Percentiles rank a stretch among this genome's conserved stretches.
Evolutionary conservation across 2,113 vertebrate genomes (phyloP).

Genomic region (Micromys minutus): DNA sequence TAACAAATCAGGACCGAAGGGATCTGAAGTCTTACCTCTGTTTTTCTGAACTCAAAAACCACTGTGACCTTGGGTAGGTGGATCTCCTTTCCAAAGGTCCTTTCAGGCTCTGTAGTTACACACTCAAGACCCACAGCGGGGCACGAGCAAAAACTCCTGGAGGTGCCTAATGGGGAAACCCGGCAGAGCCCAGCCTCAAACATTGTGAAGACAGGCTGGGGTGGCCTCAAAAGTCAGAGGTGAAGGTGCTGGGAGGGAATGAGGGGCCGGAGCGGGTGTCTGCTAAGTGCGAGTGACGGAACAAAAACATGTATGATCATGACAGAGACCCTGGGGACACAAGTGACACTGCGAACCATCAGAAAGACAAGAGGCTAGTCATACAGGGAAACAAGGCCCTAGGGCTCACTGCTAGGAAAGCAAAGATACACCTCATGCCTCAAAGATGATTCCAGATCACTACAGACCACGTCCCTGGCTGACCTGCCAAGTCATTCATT

Average conservation of each 20-base stretch:
- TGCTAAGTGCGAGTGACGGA: background rate
- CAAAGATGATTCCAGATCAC: constrained; percentile 1
- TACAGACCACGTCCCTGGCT: background rate
- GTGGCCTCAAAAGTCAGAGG: background rate
- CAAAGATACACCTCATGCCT: background rate
- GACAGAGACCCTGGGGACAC: background rate
- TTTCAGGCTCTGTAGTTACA: background rate
- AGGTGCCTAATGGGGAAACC: background rate
- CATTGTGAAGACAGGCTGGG: background rate
- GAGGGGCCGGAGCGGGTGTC: background rate
- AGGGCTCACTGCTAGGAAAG: background rate
- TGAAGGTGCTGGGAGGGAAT: background rate
- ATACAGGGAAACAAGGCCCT: background rate
- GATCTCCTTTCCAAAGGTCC: background rate
- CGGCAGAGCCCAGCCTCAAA: background rate
- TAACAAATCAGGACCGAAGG: background rate
- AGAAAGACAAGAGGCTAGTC: background rate
- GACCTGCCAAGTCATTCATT: background rate
- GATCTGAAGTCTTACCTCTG: background rate
- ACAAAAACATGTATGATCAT: background rate
- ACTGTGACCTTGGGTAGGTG: background rate
- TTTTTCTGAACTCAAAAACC: background rate
- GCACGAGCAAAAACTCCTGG: background rate
- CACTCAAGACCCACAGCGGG: background rate
- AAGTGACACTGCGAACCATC: background rate